phyloP scores from a whole-genome alignment of 2,113 vertebrate genomes.

The Barbus barbus region DNA sequence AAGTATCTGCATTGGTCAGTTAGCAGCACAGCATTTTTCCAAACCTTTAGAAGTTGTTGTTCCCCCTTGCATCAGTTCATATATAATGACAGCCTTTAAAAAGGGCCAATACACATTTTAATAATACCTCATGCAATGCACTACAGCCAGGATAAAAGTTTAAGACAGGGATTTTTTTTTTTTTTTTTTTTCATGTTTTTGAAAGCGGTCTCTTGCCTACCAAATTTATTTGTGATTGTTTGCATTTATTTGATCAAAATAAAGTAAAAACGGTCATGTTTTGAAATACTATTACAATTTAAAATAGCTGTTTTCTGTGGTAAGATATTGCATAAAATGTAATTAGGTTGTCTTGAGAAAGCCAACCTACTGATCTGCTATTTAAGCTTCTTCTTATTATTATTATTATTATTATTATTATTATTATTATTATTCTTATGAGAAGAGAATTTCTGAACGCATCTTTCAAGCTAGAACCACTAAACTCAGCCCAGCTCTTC shows the following conservation, averaged over 20 bases:
- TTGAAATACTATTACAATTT: not conserved
- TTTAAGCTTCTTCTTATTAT: too few relatives aligned
- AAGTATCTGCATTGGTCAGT: not conserved
- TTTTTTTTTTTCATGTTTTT: not conserved
- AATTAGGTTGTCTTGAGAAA: too few relatives aligned
- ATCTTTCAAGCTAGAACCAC: too few relatives aligned
- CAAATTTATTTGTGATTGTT: not conserved
- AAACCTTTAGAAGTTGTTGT: not conserved
- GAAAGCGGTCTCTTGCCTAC: not conserved
- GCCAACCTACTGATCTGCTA: too few relatives aligned
- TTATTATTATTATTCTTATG: too few relatives aligned
- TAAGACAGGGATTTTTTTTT: too few relatives aligned
- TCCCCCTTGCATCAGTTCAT: not conserved
- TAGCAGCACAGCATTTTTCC: too few relatives aligned
- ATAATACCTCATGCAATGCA: not conserved
- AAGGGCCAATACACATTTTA: not conserved
- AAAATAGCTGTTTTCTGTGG: too few relatives aligned
- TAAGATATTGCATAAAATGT: too few relatives aligned
- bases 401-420: too few relatives aligned
- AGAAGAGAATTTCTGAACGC: too few relatives aligned
- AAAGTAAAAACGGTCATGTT: not conserved
- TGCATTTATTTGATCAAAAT: not conserved
- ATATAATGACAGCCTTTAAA: not conserved
- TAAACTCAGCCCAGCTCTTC: too few relatives aligned
- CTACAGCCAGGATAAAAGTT: not conserved